Evolutionary conservation across 2,888 invertebrate genomes (phyloP).

Genomic region (Selenia dentaria): DNA sequence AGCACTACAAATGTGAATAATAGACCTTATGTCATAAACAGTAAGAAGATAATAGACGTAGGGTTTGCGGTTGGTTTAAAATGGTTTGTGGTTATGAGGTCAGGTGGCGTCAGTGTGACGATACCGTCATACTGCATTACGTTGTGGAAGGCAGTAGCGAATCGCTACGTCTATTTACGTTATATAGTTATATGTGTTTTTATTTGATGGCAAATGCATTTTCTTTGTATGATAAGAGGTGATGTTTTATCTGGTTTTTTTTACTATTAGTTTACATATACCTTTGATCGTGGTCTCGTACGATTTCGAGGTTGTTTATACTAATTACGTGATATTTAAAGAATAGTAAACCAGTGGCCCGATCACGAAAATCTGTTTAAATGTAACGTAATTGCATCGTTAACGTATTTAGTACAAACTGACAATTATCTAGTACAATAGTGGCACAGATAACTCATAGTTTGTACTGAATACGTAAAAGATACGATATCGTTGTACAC

Average conservation of each 20-base stretch:
- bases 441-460: too few species aligned
- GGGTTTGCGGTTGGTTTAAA: conserved; percentile 27
- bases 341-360: too few species aligned
- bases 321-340: too few species aligned
- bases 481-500: too few species aligned
- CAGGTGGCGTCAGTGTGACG: conserved; percentile 60
- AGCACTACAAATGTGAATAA: conserved; percentile 24
- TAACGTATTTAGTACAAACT: too few species aligned
- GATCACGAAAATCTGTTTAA: too few species aligned
- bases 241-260: conserved; percentile 13
- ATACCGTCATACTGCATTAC: conserved; percentile 67
- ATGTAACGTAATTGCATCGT: too few species aligned
- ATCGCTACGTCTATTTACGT: conserved; percentile 25
- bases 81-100: conserved; percentile 52
- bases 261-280: too few species aligned
- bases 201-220: conserved; percentile 16
- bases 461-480: too few species aligned
- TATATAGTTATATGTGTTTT: conserved; percentile 24
- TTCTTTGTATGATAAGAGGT: conserved; percentile 6
- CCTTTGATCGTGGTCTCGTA: too few species aligned
- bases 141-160: conserved; percentile 26
- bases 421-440: too few species aligned
- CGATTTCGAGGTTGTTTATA: too few species aligned
- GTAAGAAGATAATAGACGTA: conserved; percentile 26
- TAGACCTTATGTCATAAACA: conserved; percentile 18